Evolutionary conservation across 2,888 invertebrate species (phyloP).

Genomic region (Amphipoea oculea): DNA sequence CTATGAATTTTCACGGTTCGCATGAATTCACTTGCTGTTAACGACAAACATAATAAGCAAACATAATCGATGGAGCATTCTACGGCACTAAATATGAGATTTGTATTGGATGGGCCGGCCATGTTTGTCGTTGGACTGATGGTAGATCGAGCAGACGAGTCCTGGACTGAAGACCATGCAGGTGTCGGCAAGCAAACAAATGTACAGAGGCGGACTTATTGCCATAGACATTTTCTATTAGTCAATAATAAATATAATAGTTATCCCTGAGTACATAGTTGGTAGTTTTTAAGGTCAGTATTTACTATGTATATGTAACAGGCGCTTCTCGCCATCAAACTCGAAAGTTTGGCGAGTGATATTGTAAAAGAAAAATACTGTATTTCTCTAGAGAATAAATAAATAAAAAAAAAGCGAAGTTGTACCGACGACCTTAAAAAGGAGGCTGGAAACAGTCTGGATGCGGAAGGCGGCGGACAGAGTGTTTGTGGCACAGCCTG

Average conservation of each 20-base stretch:
- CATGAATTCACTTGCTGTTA: too few species aligned
- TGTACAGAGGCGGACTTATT: too few species aligned
- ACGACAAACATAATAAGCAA: background rate
- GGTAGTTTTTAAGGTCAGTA: too few species aligned
- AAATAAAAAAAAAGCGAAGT: too few species aligned
- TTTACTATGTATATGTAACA: too few species aligned
- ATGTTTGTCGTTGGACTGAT: background rate
- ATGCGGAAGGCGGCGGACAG: background rate
- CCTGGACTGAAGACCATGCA: background rate
- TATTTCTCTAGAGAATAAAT: too few species aligned
- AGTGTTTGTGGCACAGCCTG: background rate
- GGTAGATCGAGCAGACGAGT: background rate
- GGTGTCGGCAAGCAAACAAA: background rate
- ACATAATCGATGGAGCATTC: conserved; percentile 1
- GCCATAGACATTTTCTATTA: too few species aligned
- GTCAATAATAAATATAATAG: too few species aligned
- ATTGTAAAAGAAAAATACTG: too few species aligned
- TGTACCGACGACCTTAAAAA: background rate
- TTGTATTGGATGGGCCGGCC: background rate
- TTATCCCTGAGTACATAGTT: too few species aligned
- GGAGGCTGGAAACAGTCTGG: background rate
- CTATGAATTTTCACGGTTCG: background rate
- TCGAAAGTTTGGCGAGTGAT: too few species aligned
- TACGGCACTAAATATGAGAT: background rate
- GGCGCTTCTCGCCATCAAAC: too few species aligned